These are phyloP conservation scores for Oxyruncus cristatus DNA, from an alignment of 2,113 vertebrate genomes.

Conservation along the genomic window DNA sequence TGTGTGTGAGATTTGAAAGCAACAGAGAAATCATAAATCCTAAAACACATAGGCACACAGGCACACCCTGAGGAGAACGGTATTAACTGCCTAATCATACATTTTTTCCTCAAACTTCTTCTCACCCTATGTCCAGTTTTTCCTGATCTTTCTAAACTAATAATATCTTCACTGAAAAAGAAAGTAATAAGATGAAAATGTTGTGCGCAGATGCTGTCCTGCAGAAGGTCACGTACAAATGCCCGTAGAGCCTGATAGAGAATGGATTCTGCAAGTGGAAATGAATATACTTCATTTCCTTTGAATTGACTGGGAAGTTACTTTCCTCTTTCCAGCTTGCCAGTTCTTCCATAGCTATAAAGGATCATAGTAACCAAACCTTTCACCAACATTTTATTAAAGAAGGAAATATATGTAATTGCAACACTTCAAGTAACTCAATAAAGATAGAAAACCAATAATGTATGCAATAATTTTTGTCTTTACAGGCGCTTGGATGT, in stretches of 20 bases:
- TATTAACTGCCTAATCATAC: not conserved
- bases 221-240: not conserved
- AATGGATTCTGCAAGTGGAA: not conserved
- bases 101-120: not conserved
- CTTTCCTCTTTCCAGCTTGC: not conserved
- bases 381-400: constrained; percentile 32
- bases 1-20: not conserved
- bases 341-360: constrained; percentile 1
- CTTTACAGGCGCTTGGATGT: not conserved
- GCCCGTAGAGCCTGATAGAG: not conserved
- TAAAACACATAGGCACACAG: not conserved
- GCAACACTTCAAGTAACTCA: constrained; percentile 1
- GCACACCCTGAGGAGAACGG: not conserved
- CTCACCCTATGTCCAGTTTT: not conserved
- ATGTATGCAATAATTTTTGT: not conserved
- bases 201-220: constrained; percentile 26
- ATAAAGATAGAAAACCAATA: not conserved
- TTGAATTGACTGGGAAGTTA: constrained; percentile 10
- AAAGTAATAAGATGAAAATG: constrained; percentile 8
- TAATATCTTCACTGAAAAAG: not conserved
- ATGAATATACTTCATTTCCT: not conserved
- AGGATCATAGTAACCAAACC: not conserved
- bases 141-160: not conserved
- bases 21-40: not conserved
- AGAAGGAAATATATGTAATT: constrained; percentile 35